Evolutionary conservation across 2,113 vertebrate species (phyloP), one percentile per base, ranked within the genome.

Genomic region (Oenanthe melanoleuca): DNA sequence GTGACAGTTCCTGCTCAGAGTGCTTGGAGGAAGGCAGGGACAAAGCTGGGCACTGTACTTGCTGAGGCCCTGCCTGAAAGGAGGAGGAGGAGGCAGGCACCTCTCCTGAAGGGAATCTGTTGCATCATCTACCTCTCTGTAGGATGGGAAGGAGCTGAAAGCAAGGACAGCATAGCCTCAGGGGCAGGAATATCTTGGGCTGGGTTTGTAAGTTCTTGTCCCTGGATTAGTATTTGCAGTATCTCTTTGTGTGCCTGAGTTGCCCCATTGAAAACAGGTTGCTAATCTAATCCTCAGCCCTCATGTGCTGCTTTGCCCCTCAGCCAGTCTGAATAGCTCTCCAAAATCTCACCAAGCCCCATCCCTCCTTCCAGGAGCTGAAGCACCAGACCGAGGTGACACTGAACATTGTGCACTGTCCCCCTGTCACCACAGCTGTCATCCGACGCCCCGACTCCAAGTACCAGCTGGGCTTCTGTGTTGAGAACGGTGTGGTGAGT

Each of bases 401-500:
- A 17, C 97, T 99, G 89, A 99, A 98, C 79, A 99, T 99, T 0
- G 98, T 99, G 49, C 99, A 98, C 96, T 99, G 99, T 80, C 98
- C 99, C 3, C 99, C 99, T 0, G 99, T 99, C 86, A 99, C 99
- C 92, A 99, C 99, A 0, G 99, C 99, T 6, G 98, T 99, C 88
- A 99, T 99, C 95, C 98, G 94, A 78, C 98, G 99, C 74, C 99
- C 99, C 0, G 98, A 99, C 53, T 97, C 98, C 8, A 98, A 98
- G 31, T 99, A 98, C 94, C 99, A 99, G 92, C 97, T 99, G 88
- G 99, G 99, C 66, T 99, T 99, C 98, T 99, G 99, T 21, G 99
- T 99, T 31, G 99, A 99, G 85, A 98, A 99, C 0, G 99, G 99
- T 26, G 98, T 99, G 55, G 99, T 99, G 97, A 95, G 99, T 97